Conservation (phyloP, 1,140 invertebrate species). For the Agrypnia vestita region DNA sequence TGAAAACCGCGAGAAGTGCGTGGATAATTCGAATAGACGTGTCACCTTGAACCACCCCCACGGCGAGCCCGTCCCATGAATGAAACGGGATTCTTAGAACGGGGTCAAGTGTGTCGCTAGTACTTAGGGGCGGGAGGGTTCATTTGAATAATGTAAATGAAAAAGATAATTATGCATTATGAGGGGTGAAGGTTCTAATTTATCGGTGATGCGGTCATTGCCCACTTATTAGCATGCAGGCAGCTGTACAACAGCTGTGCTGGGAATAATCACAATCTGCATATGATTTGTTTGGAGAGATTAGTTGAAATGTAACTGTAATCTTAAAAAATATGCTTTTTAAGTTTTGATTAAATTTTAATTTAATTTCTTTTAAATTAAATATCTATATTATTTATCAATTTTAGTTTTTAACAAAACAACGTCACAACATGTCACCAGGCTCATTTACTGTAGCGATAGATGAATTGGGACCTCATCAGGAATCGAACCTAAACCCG, state of each 20-base stretch:
- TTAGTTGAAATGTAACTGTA: background rate
- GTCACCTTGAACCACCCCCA: conserved; percentile 4
- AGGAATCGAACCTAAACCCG: too few relatives aligned
- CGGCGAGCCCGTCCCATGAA: background rate
- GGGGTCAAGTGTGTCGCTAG: conserved; percentile 37
- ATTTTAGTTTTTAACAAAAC: too few relatives aligned
- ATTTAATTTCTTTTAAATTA: too few relatives aligned
- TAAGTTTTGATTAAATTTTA: too few relatives aligned
- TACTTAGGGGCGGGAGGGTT: background rate
- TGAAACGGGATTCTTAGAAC: conserved; percentile 15
- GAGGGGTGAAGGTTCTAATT: conserved; percentile 32
- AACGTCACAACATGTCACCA: too few relatives aligned
- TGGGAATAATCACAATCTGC: background rate
- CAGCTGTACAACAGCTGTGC: conserved; percentile 6
- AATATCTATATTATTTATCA: too few relatives aligned
- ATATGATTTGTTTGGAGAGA: conserved; percentile 7
- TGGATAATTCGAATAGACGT: background rate
- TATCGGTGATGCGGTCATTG: conserved; percentile 1
- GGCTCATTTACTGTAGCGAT: too few relatives aligned
- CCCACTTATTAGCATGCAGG: background rate
- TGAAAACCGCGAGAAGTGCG: background rate
- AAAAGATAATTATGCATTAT: conserved; percentile 33
- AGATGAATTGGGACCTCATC: too few relatives aligned
- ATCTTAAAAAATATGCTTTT: too few relatives aligned
- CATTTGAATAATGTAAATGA: conserved; percentile 45